Conservation (phyloP, 1,140 invertebrate species). For the Drosophila watanabei region DNA sequence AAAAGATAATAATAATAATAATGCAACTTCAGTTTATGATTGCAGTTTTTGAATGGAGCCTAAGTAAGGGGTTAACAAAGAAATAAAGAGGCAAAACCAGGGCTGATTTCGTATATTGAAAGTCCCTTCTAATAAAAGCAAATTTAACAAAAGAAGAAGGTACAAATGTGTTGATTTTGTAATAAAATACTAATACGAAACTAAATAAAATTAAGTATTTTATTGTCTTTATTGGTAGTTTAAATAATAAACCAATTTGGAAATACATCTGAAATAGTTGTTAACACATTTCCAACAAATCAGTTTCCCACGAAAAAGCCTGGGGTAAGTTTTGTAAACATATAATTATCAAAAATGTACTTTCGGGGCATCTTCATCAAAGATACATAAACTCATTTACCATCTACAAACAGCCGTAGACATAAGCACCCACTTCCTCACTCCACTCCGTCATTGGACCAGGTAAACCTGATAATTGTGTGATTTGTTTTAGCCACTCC, state of each 20-base stretch:
- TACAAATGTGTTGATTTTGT: background rate
- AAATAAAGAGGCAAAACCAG: background rate
- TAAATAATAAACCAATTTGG: background rate
- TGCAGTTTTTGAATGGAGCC: slow-evolving; percentile 47
- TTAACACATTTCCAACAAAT: background rate
- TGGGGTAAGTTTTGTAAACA: background rate
- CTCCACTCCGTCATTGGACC: background rate
- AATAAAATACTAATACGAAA: background rate
- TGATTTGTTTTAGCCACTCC: slow-evolving; percentile 45
- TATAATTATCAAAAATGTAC: slow-evolving; percentile 12
- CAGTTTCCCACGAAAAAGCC: slow-evolving; percentile 3
- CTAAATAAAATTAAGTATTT: background rate
- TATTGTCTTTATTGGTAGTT: no score
- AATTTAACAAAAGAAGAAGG: background rate
- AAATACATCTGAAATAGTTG: background rate
- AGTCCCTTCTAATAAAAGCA: background rate
- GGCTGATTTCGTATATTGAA: background rate
- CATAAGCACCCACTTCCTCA: slow-evolving; percentile 43
- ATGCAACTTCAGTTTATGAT: slow-evolving; percentile 61
- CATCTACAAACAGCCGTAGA: slow-evolving; percentile 7
- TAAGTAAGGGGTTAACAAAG: slow-evolving; percentile 23
- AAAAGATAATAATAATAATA: slow-evolving; percentile 23
- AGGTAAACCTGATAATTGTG: slow-evolving; percentile 45
- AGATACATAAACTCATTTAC: slow-evolving; percentile 8
- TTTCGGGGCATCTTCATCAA: slow-evolving; percentile 3